These are phyloP conservation scores for Acomys russatus DNA, from an alignment of 2,797 vertebrate species.

Conservation along the genomic window DNA sequence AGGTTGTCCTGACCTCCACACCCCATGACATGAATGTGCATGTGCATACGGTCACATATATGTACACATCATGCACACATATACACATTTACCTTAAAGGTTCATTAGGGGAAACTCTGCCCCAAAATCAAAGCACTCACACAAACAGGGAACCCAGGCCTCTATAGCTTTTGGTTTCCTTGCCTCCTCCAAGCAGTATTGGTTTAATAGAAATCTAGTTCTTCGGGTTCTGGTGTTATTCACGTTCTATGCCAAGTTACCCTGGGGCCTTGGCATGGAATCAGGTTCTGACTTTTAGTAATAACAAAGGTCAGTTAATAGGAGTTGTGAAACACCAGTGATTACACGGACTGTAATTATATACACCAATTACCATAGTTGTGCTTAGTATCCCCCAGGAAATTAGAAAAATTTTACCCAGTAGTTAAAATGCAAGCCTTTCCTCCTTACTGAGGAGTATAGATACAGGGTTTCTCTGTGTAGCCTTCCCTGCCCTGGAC, in stretches of 20 bases:
- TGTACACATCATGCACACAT: neutral
- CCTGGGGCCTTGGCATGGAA: neutral
- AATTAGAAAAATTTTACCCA: neutral
- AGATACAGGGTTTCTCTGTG: neutral
- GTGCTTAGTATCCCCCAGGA: neutral
- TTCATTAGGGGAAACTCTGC: neutral
- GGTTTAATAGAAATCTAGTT: slow-evolving; percentile 30
- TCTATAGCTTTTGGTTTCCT: neutral
- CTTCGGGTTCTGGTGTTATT: neutral
- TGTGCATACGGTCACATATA: no score
- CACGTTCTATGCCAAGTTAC: neutral
- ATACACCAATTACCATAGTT: neutral
- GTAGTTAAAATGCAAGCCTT: slow-evolving; percentile 28
- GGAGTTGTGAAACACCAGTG: slow-evolving; percentile 22
- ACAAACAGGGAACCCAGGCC: neutral
- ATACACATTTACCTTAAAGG: neutral
- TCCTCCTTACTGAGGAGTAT: neutral
- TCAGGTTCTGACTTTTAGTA: slow-evolving; percentile 58
- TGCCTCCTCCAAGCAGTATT: neutral
- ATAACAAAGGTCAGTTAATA: slow-evolving; percentile 49
- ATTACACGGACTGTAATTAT: neutral
- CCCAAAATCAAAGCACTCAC: neutral
- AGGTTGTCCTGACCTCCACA: neutral
- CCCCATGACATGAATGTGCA: neutral
- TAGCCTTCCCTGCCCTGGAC: no score